phyloP scores from a whole-genome alignment of 2,113 vertebrate species.

The Prionailurus viverrinus region DNA sequence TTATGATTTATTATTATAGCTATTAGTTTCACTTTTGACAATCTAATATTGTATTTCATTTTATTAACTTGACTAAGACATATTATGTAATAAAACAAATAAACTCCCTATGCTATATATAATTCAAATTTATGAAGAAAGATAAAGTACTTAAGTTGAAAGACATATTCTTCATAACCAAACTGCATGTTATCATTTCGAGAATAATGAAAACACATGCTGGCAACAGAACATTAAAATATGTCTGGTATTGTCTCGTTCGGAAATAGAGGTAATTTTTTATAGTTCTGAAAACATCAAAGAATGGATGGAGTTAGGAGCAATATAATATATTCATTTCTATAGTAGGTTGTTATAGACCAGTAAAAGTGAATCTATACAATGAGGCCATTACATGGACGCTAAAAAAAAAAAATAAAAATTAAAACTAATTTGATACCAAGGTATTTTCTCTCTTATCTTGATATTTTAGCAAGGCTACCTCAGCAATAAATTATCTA shows the following conservation, averaged over 20 bases:
- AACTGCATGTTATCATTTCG: constrained; percentile 18
- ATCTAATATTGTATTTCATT: neutral
- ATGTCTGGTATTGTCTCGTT: neutral
- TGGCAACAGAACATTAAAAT: neutral
- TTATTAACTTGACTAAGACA: constrained; percentile 9
- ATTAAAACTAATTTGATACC: constrained; percentile 14
- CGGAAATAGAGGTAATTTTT: neutral
- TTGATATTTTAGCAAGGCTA: constrained; percentile 6
- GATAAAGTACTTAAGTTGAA: constrained; percentile 41
- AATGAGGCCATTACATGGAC: neutral
- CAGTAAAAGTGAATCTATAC: neutral
- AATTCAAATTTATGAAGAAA: constrained; percentile 39
- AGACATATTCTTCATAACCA: neutral
- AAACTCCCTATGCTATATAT: neutral
- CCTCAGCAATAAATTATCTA: neutral
- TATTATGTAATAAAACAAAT: neutral
- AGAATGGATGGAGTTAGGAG: neutral
- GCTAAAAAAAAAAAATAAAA: neutral
- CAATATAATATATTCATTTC: neutral
- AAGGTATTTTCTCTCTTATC: neutral
- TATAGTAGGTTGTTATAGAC: neutral
- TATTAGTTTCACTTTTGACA: constrained; percentile 35
- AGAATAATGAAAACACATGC: constrained; percentile 15
- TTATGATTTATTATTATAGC: neutral
- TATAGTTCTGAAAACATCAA: constrained; percentile 7